Percentiles rank a stretch among this genome's conserved stretches.
These are phyloP conservation scores for Catocala nupta DNA, from an alignment of 2,888 invertebrate species.

Conservation along the genomic window DNA sequence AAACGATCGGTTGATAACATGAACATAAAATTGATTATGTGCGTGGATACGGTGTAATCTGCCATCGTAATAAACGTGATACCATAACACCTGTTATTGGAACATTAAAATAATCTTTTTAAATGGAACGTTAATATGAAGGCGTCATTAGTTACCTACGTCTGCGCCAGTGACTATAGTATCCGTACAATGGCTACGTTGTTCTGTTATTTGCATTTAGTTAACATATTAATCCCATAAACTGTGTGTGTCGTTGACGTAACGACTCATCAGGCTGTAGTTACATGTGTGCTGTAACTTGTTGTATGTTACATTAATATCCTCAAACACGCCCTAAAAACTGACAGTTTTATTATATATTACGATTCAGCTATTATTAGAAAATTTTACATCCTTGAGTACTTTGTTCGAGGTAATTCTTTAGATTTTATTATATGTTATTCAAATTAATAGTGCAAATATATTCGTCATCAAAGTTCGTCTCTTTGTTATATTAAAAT, in stretches of 20 bases:
- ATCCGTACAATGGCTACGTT: conserved; percentile 18
- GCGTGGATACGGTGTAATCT: conserved; percentile 29
- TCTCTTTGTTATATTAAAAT: too few species aligned
- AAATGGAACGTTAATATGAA: background rate
- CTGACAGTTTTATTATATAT: background rate
- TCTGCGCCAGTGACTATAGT: conserved; percentile 18
- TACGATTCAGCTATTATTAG: background rate
- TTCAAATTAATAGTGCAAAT: too few species aligned
- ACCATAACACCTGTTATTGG: conserved; percentile 1
- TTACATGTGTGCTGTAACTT: conserved; percentile 42
- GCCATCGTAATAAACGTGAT: conserved; percentile 5
- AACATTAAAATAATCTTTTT: background rate
- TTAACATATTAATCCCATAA: conserved; percentile 79
- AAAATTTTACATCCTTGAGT: too few species aligned
- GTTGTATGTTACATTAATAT: conserved; percentile 31
- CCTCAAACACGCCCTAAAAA: conserved; percentile 6
- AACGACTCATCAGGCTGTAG: conserved; percentile 57
- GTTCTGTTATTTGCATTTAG: conserved; percentile 73
- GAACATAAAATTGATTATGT: conserved; percentile 39
- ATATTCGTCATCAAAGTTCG: too few species aligned
- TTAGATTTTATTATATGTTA: too few species aligned
- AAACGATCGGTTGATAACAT: conserved; percentile 35
- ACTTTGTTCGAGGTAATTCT: too few species aligned
- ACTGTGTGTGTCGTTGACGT: conserved; percentile 67
- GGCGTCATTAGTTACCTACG: conserved; percentile 3